Base-by-base conservation (phyloP, 1,140 invertebrate species). In the Mercenaria mercenaria region DNA sequence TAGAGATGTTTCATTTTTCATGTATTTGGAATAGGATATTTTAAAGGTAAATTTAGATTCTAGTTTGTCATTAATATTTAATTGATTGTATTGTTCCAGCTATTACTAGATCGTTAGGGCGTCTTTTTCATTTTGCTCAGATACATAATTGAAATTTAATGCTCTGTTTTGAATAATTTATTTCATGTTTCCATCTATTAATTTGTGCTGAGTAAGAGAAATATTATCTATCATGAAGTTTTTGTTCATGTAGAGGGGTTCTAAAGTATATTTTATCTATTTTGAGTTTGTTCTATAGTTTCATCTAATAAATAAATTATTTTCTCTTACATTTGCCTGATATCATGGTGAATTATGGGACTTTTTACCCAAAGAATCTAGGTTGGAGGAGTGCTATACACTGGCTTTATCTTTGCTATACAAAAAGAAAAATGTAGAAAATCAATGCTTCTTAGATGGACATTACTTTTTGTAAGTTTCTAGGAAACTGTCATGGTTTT, bases 1-100 rank as follows among this genome's bases (percentile, higher is more conserved):
- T 18, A 72, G 34, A 37, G 34, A 39, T 39, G 67, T 72, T 72
- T 72, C 29, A 72, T 37, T 72, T 72, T 72, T 32, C 67, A 72
- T 39, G 26, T 72, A n/a, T 23, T 39, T 39, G 67, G 29, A 72
- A 26, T 13, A 29, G 37, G 34, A 72, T 72, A 37, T 39, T 23
- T 39, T 29, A 72, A 23, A 72, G 29, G 23, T 39, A 72, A 72
- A 2, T 37, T 20, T 18, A 34, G 34, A 72, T 32, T 2, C 23
- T 29, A 0, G 18, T 72, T n/a, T 72, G 34, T 72, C 15, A 39
- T 72, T 29, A 41, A 72, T 64, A 29, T 64, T 29, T 64, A 64
- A 64, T 64, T 64, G n/a, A 64, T 64, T 4, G 59, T 64, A n/a
- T 29, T 64, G 59, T 64, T 64, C 59, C 26, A 64, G 26, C 15